Evolutionary conservation across 2,888 invertebrate species (phyloP).

Genomic region (Pterostichus madidus): DNA sequence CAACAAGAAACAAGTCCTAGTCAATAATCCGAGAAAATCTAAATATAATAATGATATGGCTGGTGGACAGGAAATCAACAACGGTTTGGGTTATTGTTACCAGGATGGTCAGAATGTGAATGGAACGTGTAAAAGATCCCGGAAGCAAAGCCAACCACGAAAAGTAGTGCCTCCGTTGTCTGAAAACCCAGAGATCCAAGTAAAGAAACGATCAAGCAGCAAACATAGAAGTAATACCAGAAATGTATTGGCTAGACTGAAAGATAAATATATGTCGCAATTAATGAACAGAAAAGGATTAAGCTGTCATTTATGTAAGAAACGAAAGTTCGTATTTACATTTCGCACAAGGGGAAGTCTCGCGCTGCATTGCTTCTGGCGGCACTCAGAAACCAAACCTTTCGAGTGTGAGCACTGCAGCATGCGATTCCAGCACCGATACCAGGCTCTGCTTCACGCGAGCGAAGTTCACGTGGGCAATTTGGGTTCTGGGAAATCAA

Average conservation of each 20-base stretch:
- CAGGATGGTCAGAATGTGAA: slow-evolving; percentile 68
- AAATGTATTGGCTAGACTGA: slow-evolving; percentile 72
- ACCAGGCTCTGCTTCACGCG: slow-evolving; percentile 78
- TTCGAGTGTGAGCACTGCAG: slow-evolving; percentile 79
- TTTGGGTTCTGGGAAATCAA: slow-evolving; percentile 37
- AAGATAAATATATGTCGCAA: slow-evolving; percentile 75
- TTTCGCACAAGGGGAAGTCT: slow-evolving; percentile 78
- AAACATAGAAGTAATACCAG: slow-evolving; percentile 71
- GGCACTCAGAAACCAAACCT: slow-evolving; percentile 75
- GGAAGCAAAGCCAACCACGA: slow-evolving; percentile 79
- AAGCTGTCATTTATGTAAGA: slow-evolving; percentile 75
- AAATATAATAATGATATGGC: slow-evolving; percentile 68
- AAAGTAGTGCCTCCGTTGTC: slow-evolving; percentile 76
- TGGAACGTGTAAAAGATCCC: slow-evolving; percentile 73
- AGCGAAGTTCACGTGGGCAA: slow-evolving; percentile 75
- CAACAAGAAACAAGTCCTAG: slow-evolving; percentile 68
- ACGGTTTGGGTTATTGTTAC: slow-evolving; percentile 57
- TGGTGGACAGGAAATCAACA: slow-evolving; percentile 65
- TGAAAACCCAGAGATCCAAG: slow-evolving; percentile 74
- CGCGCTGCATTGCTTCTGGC: slow-evolving; percentile 79
- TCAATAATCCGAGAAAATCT: slow-evolving; percentile 68
- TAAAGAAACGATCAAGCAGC: slow-evolving; percentile 72
- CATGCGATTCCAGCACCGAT: slow-evolving; percentile 76
- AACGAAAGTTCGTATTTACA: slow-evolving; percentile 74
- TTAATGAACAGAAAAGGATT: slow-evolving; percentile 74